Evolutionary conservation across 2,888 invertebrate species (phyloP).

Genomic region (Lepidocyrtinus sp.): DNA sequence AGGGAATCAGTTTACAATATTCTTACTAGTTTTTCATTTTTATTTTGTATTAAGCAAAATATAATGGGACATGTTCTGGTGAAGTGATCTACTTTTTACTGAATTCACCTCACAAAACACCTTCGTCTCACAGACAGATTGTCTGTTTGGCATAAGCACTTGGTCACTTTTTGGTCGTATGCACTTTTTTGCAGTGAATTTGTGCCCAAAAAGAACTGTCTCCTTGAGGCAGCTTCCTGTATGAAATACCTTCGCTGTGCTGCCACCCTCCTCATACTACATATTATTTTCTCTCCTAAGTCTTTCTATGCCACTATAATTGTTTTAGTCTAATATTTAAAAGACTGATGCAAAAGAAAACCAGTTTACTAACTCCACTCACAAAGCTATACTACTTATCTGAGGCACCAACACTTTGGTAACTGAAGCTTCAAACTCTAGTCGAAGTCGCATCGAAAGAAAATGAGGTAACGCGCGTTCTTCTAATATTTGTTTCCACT

Average conservation of each 20-base stretch:
- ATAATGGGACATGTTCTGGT: background rate
- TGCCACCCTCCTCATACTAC: background rate
- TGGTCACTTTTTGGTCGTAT: too few relatives aligned
- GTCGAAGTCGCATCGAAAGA: background rate
- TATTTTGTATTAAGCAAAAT: too few relatives aligned
- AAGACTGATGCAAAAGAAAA: too few relatives aligned
- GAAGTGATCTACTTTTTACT: constrained; percentile 7
- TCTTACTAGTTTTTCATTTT: too few relatives aligned
- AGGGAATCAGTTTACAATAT: too few relatives aligned
- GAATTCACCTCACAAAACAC: background rate
- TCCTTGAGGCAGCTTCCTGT: background rate
- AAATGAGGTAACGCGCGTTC: background rate
- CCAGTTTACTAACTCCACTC: background rate
- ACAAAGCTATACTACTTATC: background rate
- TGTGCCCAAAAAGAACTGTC: background rate
- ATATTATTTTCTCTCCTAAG: background rate
- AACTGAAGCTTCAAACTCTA: background rate
- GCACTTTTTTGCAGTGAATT: background rate
- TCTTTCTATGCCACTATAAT: too few relatives aligned
- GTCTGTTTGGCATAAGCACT: background rate
- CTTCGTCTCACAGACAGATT: background rate
- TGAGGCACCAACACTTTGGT: too few relatives aligned
- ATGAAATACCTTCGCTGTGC: background rate
- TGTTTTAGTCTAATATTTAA: background rate
- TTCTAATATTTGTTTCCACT: too few relatives aligned